Conservation (phyloP, 2,797 vertebrate species). For the Phrynocephalus vlangalii region DNA sequence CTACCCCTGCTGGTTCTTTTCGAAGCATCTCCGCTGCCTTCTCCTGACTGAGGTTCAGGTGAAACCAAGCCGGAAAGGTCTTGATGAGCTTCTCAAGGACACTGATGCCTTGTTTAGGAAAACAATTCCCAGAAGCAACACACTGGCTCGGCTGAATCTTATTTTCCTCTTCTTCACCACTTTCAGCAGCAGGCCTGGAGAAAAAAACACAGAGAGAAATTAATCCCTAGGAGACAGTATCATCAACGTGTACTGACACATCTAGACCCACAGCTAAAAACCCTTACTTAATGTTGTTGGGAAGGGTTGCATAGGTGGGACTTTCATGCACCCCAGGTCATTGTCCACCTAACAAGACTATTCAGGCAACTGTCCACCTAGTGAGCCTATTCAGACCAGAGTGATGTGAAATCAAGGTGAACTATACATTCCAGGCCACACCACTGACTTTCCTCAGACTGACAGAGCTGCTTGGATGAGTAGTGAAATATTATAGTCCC, state of each 20-base stretch:
- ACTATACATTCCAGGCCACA: too few relatives aligned
- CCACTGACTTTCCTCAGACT: too few relatives aligned
- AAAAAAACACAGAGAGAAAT: constrained; percentile 46
- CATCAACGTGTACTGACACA: neutral
- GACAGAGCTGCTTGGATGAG: too few relatives aligned
- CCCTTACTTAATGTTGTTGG: too few relatives aligned
- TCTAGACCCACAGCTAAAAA: too few relatives aligned
- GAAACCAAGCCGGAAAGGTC: constrained; percentile 89
- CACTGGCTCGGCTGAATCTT: constrained; percentile 33
- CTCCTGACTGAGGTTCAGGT: constrained; percentile 79
- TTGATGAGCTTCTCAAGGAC: constrained; percentile 86
- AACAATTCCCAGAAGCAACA: constrained; percentile 50
- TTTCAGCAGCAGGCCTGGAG: constrained; percentile 66
- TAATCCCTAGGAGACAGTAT: neutral
- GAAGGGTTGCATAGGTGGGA: too few relatives aligned
- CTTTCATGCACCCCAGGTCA: too few relatives aligned
- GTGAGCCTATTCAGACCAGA: too few relatives aligned
- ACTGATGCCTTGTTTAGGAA: constrained; percentile 74
- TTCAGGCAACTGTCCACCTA: too few relatives aligned
- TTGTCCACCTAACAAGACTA: too few relatives aligned
- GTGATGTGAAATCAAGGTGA: too few relatives aligned
- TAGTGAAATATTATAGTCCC: too few relatives aligned
- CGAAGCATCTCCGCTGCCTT: constrained; percentile 78
- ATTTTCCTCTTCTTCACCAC: constrained; percentile 49
- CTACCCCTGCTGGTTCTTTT: constrained; percentile 86